These are phyloP conservation scores for Rhagologus leucostigma DNA, from an alignment of 2,113 vertebrate genomes.

Conservation along the genomic window DNA sequence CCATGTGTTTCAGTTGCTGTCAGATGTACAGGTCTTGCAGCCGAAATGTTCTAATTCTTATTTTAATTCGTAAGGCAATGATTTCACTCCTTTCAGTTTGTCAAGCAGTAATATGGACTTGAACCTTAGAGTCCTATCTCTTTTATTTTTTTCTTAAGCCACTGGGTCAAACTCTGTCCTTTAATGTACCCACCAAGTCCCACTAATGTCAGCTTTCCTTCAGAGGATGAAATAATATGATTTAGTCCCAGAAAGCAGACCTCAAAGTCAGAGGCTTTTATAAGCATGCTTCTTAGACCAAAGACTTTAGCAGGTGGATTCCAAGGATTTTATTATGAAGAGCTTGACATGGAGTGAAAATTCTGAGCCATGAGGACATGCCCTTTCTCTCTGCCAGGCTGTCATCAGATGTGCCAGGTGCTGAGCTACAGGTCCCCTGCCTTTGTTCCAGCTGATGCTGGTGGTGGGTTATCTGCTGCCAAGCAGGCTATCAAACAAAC, in stretches of 20 bases:
- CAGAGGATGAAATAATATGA: constrained; percentile 42
- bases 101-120: neutral
- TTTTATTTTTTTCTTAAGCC: constrained; percentile 5
- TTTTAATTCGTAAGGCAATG: neutral
- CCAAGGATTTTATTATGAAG: constrained; percentile 29
- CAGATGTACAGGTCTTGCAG: neutral
- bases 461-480: neutral
- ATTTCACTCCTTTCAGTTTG: neutral
- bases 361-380: neutral
- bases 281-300: constrained; percentile 40
- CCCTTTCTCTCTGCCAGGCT: neutral
- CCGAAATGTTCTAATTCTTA: neutral
- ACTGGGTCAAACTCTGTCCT: constrained; percentile 11
- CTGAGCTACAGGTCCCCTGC: neutral
- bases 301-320: constrained; percentile 27
- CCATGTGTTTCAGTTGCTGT: too few species aligned
- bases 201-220: constrained; percentile 44
- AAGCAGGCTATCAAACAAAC: neutral
- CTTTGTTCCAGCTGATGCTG: neutral
- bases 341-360: constrained; percentile 11
- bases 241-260: constrained; percentile 37
- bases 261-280: constrained; percentile 45
- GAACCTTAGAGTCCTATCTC: neutral
- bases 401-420: neutral
- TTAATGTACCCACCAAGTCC: constrained; percentile 8